Evolutionary conservation across 2,888 invertebrate species (phyloP).

Genomic region (Chaitophorus viminalis): DNA sequence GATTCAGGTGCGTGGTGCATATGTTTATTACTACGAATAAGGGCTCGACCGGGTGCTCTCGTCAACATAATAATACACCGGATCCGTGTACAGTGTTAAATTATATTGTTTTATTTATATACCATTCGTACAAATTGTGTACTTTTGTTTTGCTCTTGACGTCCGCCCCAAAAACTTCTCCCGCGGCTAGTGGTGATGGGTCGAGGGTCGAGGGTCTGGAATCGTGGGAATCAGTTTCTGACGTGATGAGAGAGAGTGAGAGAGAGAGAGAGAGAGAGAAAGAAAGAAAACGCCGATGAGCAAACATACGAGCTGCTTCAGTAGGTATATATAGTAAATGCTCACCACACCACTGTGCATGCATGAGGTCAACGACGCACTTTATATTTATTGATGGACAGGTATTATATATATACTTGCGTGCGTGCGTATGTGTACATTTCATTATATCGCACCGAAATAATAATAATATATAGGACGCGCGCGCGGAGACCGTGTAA

Average conservation of each 20-base stretch:
- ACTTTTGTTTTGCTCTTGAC: not conserved
- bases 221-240: constrained; percentile 49
- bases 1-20: too few relatives aligned
- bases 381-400: constrained; percentile 40
- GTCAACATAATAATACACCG: not conserved
- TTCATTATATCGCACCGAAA: constrained; percentile 45
- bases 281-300: not conserved
- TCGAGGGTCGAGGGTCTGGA: not conserved
- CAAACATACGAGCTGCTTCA: not conserved
- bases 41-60: not conserved
- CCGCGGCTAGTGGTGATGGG: not conserved
- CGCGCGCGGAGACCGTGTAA: constrained; percentile 37
- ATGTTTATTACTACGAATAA: too few relatives aligned
- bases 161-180: not conserved
- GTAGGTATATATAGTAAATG: too few relatives aligned
- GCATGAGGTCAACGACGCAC: constrained; percentile 36
- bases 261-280: too few relatives aligned
- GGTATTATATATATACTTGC: constrained; percentile 28
- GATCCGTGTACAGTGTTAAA: not conserved
- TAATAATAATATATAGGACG: not conserved
- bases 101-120: not conserved
- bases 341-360: too few relatives aligned
- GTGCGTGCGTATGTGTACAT: constrained; percentile 53
- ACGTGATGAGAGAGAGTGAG: not conserved
- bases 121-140: too few relatives aligned